A percentile compares a stretch with the other conserved stretches of the same genome.
phyloP scores from a whole-genome alignment of 2,888 invertebrate species.

The Eutolmus rufibarbis region DNA sequence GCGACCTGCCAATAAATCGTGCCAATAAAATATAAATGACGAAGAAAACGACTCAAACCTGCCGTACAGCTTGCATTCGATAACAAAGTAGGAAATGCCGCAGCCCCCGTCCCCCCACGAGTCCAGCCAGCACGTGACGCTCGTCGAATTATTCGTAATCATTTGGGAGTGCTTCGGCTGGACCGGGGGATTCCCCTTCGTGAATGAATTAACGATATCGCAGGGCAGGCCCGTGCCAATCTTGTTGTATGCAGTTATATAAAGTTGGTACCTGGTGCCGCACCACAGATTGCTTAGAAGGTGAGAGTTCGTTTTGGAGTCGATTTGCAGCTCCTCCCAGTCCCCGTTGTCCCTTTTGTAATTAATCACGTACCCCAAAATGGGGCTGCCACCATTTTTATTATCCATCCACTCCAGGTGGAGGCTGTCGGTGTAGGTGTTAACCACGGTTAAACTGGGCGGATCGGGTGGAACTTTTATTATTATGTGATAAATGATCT shows the following conservation, averaged over 20 bases:
- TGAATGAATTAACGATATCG: conserved; percentile 84
- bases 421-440: conserved; percentile 82
- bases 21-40: not conserved
- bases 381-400: conserved; percentile 82
- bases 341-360: conserved; percentile 89
- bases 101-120: conserved; percentile 91
- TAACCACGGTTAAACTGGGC: conserved; percentile 80
- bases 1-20: conserved; percentile 55
- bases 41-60: conserved; percentile 49
- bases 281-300: conserved; percentile 85
- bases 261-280: conserved; percentile 86
- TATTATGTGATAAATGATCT: conserved; percentile 75
- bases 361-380: conserved; percentile 86
- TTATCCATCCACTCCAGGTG: conserved; percentile 83
- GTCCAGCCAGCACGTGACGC: conserved; percentile 85
- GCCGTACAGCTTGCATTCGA: conserved; percentile 75
- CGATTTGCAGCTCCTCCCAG: conserved; percentile 89
- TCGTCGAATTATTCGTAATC: conserved; percentile 85
- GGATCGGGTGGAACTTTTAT: conserved; percentile 86
- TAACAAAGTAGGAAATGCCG: conserved; percentile 83
- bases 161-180: conserved; percentile 82
- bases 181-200: conserved; percentile 81
- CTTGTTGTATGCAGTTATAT: conserved; percentile 88
- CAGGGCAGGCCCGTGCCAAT: conserved; percentile 89
- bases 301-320: conserved; percentile 80